Conservation (phyloP, 30 jellyfish, hydroid and myxozoan genomes). For the Morbakka virulenta region DNA sequence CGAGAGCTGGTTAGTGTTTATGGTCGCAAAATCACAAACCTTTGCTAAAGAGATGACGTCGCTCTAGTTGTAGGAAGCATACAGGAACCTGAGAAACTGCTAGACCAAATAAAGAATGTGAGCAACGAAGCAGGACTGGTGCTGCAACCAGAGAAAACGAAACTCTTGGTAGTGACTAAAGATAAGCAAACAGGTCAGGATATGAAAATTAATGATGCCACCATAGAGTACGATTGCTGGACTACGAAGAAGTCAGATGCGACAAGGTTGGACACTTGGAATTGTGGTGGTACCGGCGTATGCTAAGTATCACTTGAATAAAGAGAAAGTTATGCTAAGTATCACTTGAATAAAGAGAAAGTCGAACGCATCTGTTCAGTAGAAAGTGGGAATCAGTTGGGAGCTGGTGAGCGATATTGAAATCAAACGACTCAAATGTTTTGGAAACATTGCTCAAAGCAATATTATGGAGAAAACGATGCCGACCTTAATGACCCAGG, state of each 20-base stretch:
- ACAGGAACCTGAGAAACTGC: not conserved
- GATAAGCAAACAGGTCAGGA: not conserved
- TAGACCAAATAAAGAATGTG: not conserved
- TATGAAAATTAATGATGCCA: not conserved
- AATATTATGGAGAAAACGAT: not conserved
- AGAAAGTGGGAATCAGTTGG: not conserved
- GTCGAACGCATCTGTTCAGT: not conserved
- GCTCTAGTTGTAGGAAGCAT: not conserved
- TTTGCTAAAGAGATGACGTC: not conserved
- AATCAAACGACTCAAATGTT: not conserved
- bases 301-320: not conserved
- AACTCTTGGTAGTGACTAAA: not conserved
- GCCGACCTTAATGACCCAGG: not conserved
- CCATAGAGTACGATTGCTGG: not conserved
- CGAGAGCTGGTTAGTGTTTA: not conserved
- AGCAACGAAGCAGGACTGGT: not conserved
- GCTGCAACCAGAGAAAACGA: not conserved
- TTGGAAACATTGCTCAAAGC: not conserved
- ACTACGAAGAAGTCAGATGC: too few species aligned
- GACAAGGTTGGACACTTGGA: too few species aligned
- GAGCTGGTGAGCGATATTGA: not conserved
- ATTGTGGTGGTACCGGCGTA: not conserved
- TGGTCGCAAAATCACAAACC: not conserved
- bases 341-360: too few species aligned
- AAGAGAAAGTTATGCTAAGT: too few species aligned